Evolutionary conservation across 92 coral and sea anemone species (phyloP).

Genomic region (Zoanthus sansibaricus): DNA sequence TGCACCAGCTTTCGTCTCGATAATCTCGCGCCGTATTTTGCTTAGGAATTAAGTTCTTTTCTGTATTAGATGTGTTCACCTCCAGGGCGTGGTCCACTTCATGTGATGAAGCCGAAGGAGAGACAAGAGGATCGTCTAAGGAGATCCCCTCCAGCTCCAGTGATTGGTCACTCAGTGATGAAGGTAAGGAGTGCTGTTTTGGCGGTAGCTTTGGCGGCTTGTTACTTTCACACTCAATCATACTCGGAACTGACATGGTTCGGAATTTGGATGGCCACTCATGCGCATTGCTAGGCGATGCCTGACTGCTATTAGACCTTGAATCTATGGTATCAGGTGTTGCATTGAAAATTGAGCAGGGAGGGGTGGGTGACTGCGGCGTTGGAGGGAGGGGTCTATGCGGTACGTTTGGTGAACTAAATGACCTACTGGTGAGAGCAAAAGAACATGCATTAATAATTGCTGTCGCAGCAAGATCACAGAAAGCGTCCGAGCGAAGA

Average conservation of each 20-base stretch:
- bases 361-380: conserved; percentile 16
- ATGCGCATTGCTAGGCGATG: no score
- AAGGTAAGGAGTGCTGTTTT: conserved; percentile 2
- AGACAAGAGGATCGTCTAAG: not conserved
- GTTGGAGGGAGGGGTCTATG: not conserved
- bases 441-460: not conserved
- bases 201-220: not conserved
- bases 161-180: conserved; percentile 25
- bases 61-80: conserved; percentile 12
- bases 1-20: no score
- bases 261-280: conserved; percentile 30
- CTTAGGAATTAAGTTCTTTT: not conserved
- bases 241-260: conserved; percentile 62
- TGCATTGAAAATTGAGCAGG: not conserved
- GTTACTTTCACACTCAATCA: conserved; percentile 9
- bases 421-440: not conserved
- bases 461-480: no score
- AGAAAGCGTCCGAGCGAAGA: no score
- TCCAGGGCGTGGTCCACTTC: not conserved
- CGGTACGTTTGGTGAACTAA: conserved; percentile 11
- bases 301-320: no score
- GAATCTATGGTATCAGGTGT: conserved; percentile 1
- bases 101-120: not conserved
- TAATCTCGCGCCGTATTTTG: no score
- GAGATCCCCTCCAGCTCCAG: conserved; percentile 5